Evolutionary conservation across 53 echinoderm and acorn worm genomes (phyloP).

Genomic region (Arbacia lixula): DNA sequence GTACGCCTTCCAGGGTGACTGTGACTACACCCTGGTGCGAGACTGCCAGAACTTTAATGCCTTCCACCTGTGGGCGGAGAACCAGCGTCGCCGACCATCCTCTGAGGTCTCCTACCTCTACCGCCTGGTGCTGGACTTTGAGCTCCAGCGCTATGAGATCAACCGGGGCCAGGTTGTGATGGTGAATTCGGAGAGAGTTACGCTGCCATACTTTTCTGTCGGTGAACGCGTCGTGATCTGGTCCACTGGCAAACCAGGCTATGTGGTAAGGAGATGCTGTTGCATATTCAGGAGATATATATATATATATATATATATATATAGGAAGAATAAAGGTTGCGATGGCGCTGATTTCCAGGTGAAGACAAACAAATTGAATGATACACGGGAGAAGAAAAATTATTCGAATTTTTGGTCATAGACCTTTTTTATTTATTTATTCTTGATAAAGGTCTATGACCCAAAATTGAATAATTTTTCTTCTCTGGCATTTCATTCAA

Average conservation of each 20-base stretch:
- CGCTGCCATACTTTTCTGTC: conserved; percentile 11
- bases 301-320: neutral
- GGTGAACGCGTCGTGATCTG: conserved; percentile 60
- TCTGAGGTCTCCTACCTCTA: conserved; percentile 58
- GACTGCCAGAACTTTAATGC: conserved; percentile 4
- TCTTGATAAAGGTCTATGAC: no score
- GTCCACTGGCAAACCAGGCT: conserved; percentile 40
- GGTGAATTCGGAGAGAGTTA: conserved; percentile 47
- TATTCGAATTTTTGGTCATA: no score
- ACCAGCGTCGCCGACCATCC: conserved; percentile 59
- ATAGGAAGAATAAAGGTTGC: no score
- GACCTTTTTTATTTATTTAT: no score
- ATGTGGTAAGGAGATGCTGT: neutral
- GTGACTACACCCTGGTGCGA: conserved; percentile 61
- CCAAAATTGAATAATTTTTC: no score
- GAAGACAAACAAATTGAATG: no score
- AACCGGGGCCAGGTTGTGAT: conserved; percentile 38
- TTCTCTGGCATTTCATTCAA: no score
- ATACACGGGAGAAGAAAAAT: no score
- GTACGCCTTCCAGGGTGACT: conserved; percentile 75
- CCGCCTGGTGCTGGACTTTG: conserved; percentile 63
- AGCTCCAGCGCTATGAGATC: conserved; percentile 48
- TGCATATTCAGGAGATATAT: no score
- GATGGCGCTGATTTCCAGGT: no score
- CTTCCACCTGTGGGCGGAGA: conserved; percentile 71